Base-by-base conservation (phyloP, 1,140 invertebrate species). In the Eumeta japonica region DNA sequence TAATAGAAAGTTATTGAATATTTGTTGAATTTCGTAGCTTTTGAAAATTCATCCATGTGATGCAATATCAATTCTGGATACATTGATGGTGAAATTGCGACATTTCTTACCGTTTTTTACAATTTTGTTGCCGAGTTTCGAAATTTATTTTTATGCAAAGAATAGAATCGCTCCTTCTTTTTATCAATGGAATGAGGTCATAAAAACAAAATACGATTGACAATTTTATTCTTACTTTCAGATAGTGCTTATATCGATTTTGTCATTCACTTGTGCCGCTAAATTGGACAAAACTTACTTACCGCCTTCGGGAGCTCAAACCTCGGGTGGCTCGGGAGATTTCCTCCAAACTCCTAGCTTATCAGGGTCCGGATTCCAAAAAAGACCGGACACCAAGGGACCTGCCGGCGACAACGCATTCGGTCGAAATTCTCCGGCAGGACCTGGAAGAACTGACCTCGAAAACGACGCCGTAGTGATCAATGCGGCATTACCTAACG, bases 221-320 rank as follows among this genome's bases (percentile, higher is more conserved):
- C 3, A 16, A 11, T 42, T 29, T 27, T 41, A 41, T 30, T 43
- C 14, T 35, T 35, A 5, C 10, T 73, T 61, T 32, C 58, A 74
- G 66, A 40, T 71, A 12, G 48, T 62, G n/a, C 10, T 70, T 24
- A 35, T 68, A 37, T 52, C 55, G 2, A 44, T 49, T 9, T 43
- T 57, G 14, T 51, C 57, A 13, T 50, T 46, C 28, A 42, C 53
- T 17, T 47, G 47, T 16, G 59, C 43, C 12, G 68, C 55, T 9
- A 63, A 81, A 43, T 50, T 84, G 30, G 80, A 83, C 41, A 81
- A 74, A 39, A 77, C 71, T 3, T 84, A 84, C 48, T 73, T 84
- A 5, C 83, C 83, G 10, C 82, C 82, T 2, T 55, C 73, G 17
- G 58, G 71, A 28, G 80, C 80, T 7, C 65, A 67, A 30, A 54